Evolutionary conservation across 35 echinoderm and acorn worm genomes (phyloP).

Genomic region (Hemicentrotus pulcherrimus): DNA sequence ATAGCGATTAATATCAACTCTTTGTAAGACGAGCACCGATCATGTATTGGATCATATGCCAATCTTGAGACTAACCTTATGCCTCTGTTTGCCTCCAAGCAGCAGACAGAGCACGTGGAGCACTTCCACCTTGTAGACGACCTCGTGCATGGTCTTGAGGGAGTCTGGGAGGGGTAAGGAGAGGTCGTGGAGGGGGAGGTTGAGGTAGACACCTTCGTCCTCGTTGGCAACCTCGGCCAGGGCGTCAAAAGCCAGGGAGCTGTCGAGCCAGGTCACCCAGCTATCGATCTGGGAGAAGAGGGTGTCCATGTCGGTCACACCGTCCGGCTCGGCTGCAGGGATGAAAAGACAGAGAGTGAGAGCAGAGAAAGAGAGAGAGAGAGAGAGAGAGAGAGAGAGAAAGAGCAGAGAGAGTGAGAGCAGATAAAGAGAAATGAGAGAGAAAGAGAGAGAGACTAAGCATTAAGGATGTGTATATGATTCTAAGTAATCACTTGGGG

Average conservation of each 20-base stretch:
- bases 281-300: conserved; percentile 93
- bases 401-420: too few relatives aligned
- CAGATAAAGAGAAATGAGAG: too few relatives aligned
- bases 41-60: too few relatives aligned
- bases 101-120: conserved; percentile 93
- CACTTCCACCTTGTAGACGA: conserved; percentile 97
- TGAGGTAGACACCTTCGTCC: conserved; percentile 79
- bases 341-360: background rate
- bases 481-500: too few relatives aligned
- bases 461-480: too few relatives aligned
- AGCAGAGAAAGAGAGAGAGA: background rate
- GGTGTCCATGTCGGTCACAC: conserved; percentile 27
- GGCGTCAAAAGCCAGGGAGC: conserved; percentile 96
- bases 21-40: too few relatives aligned
- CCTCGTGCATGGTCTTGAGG: conserved; percentile 92
- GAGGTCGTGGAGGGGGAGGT: conserved; percentile 76
- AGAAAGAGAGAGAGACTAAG: too few relatives aligned
- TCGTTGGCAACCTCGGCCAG: conserved; percentile 93
- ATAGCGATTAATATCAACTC: too few relatives aligned
- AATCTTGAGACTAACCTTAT: conserved; percentile 64
- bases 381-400: background rate
- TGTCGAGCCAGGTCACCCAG: conserved; percentile 99
- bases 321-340: conserved; percentile 10
- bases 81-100: conserved; percentile 89
- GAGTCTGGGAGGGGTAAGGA: conserved; percentile 82